phyloP scores from a whole-genome alignment of 2,113 vertebrate genomes.

The Burhinus bistriatus region DNA sequence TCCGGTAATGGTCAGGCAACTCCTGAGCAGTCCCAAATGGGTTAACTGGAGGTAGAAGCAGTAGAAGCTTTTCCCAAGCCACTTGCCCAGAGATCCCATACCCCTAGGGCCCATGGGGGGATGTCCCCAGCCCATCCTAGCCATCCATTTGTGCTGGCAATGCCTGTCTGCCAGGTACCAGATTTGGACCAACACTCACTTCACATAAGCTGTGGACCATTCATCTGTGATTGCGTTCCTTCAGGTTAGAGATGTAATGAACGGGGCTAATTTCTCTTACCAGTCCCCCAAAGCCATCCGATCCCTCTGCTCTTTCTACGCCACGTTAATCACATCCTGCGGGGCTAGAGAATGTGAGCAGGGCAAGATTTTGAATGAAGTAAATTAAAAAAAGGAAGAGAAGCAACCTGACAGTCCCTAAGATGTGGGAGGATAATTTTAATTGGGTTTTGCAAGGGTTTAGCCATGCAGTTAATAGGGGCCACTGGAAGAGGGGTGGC shows the following conservation, averaged over 20 bases:
- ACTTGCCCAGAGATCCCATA: neutral
- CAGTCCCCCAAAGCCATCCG: neutral
- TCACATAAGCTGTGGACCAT: neutral
- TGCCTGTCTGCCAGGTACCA: neutral
- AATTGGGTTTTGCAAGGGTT: slow-evolving; percentile 48
- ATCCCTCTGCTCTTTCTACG: neutral
- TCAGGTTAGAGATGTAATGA: neutral
- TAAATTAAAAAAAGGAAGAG: slow-evolving; percentile 45
- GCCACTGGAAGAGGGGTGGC: slow-evolving; percentile 14
- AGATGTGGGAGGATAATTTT: slow-evolving; percentile 51
- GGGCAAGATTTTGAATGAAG: neutral
- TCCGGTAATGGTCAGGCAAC: neutral
- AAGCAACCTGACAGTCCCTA: neutral
- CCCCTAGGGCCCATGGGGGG: accelerated
- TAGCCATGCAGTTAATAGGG: slow-evolving; percentile 24
- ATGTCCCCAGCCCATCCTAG: neutral
- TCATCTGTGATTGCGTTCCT: neutral
- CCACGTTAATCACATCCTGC: neutral
- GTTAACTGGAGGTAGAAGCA: neutral
- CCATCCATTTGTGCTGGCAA: neutral
- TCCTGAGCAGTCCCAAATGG: neutral
- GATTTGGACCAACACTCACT: neutral
- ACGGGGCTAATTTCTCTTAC: neutral
- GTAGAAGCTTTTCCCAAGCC: neutral
- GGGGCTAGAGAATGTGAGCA: neutral